phyloP scores from a whole-genome alignment of 2,797 vertebrate species.

The Mormyrops attenuatus region DNA sequence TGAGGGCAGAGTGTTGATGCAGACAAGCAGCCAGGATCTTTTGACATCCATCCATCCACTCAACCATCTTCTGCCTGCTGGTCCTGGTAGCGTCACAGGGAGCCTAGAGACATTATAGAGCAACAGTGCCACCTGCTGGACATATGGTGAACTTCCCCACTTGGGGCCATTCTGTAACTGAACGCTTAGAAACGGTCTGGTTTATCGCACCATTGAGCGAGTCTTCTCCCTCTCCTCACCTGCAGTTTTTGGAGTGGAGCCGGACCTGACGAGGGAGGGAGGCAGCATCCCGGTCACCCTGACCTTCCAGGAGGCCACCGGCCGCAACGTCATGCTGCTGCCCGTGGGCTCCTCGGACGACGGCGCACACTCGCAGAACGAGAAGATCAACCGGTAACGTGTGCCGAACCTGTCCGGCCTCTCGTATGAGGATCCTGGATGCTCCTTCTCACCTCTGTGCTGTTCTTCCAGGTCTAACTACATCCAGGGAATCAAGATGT shows the following conservation, averaged over 20 bases:
- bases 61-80: neutral
- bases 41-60: neutral
- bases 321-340: slow-evolving; percentile 92
- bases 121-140: neutral
- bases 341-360: slow-evolving; percentile 90
- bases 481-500: slow-evolving; percentile 85
- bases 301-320: slow-evolving; percentile 94
- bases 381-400: slow-evolving; percentile 87
- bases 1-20: neutral
- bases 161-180: neutral
- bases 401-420: neutral
- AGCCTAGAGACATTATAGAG: neutral
- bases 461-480: slow-evolving; percentile 76
- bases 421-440: neutral
- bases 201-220: too few relatives aligned
- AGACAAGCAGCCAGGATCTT: neutral
- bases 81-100: neutral
- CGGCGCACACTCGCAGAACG: slow-evolving; percentile 95
- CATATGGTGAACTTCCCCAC: neutral
- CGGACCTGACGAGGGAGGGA: slow-evolving; percentile 90
- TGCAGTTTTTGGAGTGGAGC: slow-evolving; percentile 90
- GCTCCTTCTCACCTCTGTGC: neutral
- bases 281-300: slow-evolving; percentile 94
- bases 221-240: neutral
- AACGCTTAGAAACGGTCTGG: neutral